Percentiles rank a stretch among this genome's conserved stretches.
These are phyloP conservation scores for Eidolon helvum DNA, from an alignment of 2,113 vertebrate species.

Conservation along the genomic window DNA sequence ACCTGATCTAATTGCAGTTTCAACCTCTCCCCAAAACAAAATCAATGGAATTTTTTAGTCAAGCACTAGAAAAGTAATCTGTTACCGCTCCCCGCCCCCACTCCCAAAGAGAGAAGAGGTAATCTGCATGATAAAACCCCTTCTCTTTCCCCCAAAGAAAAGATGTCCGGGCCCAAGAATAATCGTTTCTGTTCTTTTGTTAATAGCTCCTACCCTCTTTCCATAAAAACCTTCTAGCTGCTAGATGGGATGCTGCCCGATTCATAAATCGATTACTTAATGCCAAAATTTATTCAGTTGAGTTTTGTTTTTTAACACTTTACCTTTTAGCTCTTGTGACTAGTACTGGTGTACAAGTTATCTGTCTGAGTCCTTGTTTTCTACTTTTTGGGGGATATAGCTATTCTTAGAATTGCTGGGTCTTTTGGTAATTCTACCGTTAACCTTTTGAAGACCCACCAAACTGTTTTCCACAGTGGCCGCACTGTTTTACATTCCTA, in stretches of 20 bases:
- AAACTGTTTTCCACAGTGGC: background rate
- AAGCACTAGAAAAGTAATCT: background rate
- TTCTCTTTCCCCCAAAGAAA: background rate
- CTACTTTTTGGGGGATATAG: background rate
- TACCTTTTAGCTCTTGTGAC: background rate
- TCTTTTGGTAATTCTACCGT: background rate
- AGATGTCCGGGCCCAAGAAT: background rate
- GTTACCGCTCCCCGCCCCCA: background rate
- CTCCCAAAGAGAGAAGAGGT: background rate
- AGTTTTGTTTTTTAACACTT: background rate
- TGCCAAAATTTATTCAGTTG: background rate
- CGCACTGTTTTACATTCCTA: background rate
- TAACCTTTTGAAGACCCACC: background rate
- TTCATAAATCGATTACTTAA: background rate
- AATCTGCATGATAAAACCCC: background rate
- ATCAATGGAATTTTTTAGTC: background rate
- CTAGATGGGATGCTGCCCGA: background rate
- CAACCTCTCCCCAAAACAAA: background rate
- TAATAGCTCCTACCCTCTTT: background rate
- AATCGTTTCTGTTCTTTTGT: background rate
- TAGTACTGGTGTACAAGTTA: background rate
- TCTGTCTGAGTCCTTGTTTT: background rate
- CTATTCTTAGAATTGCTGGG: background rate
- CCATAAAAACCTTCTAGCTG: background rate
- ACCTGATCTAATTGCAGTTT: background rate